phyloP scores from a whole-genome alignment of 1,140 invertebrate genomes.

The Thaumatotibia leucotreta region DNA sequence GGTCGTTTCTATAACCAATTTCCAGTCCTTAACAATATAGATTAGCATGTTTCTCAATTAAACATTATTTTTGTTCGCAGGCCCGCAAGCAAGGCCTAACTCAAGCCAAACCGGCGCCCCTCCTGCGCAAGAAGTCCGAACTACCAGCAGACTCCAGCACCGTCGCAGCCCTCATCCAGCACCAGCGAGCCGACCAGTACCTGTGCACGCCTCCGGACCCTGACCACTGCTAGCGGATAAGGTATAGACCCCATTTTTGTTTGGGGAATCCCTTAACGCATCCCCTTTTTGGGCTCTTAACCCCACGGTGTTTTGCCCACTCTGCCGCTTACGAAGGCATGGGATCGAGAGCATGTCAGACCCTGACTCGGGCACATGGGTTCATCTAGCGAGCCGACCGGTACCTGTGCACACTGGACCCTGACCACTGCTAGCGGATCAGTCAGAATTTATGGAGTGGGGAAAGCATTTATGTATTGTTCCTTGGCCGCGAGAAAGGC shows the following conservation, averaged over 20 bases:
- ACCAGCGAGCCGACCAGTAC: constrained; percentile 94
- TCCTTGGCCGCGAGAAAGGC: no score
- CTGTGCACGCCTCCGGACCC: constrained; percentile 88
- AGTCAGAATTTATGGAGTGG: no score
- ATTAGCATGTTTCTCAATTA: no score
- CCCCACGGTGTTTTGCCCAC: no score
- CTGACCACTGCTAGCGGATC: no score
- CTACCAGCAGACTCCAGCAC: constrained; percentile 94
- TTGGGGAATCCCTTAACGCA: no score
- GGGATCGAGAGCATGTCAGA: no score
- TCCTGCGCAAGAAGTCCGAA: constrained; percentile 95
- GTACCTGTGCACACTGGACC: not conserved
- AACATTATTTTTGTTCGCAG: constrained; percentile 25
- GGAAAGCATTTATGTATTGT: no score
- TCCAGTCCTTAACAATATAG: no score
- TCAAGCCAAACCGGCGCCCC: constrained; percentile 87
- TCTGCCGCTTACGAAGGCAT: not conserved
- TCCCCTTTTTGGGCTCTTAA: no score
- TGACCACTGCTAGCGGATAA: constrained; percentile 88
- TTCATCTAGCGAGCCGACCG: not conserved
- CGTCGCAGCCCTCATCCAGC: constrained; percentile 92
- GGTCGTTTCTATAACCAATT: no score
- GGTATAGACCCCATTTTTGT: not conserved
- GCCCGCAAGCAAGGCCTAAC: constrained; percentile 45
- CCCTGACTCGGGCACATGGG: no score